phyloP scores from a whole-genome alignment of 2,888 invertebrate genomes.

The Hoplodrina ambigua region DNA sequence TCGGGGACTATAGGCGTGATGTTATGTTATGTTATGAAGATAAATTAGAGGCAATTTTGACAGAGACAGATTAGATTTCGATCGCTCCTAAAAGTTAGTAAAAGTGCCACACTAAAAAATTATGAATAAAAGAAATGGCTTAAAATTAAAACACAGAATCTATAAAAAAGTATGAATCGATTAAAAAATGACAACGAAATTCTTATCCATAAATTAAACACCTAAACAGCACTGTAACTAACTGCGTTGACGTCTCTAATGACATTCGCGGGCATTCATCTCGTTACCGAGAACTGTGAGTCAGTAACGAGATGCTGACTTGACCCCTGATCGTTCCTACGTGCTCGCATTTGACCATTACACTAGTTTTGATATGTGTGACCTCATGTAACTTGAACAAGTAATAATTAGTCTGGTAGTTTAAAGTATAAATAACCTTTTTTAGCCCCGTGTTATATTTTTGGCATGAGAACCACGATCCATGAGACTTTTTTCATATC shows the following conservation, averaged over 20 bases:
- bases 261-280: slow-evolving; percentile 56
- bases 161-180: too few relatives aligned
- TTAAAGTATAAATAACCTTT: not conserved
- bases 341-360: slow-evolving; percentile 22
- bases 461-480: not conserved
- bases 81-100: too few relatives aligned
- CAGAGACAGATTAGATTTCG: too few relatives aligned
- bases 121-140: too few relatives aligned
- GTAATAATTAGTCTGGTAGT: not conserved
- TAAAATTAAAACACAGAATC: too few relatives aligned
- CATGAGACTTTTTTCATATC: too few relatives aligned
- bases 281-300: slow-evolving; percentile 56
- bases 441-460: not conserved
- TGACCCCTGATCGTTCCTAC: slow-evolving; percentile 50
- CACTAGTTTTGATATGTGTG: not conserved
- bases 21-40: too few relatives aligned
- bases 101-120: too few relatives aligned
- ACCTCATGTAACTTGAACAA: slow-evolving; percentile 7
- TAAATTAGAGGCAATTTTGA: too few relatives aligned
- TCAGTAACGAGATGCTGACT: slow-evolving; percentile 35
- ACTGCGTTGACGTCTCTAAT: slow-evolving; percentile 13
- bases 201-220: too few relatives aligned
- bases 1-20: too few relatives aligned
- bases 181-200: not conserved
- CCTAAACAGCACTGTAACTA: not conserved